Conservation (phyloP, 2,113 vertebrate species). For the Eonycteris spelaea region DNA sequence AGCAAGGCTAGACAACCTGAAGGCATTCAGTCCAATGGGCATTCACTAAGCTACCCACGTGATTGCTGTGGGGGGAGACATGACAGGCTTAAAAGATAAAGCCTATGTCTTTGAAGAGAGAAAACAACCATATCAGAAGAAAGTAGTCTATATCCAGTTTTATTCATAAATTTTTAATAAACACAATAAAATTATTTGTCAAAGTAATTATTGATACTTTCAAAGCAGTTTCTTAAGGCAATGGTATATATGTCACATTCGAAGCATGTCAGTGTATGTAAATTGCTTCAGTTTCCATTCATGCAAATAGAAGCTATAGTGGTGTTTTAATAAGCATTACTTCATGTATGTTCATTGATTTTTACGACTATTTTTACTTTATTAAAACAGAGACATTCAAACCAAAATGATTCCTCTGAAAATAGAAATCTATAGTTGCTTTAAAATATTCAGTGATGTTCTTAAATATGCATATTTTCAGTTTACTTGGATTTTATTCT, state of each 20-base stretch:
- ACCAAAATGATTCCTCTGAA: not conserved
- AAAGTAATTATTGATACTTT: not conserved
- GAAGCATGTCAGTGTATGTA: not conserved
- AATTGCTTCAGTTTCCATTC: not conserved
- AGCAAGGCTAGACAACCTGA: not conserved
- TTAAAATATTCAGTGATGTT: not conserved
- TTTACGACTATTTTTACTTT: not conserved
- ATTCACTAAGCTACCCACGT: not conserved
- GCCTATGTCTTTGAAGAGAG: not conserved
- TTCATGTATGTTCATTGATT: not conserved
- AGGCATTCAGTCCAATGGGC: not conserved
- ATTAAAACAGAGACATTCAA: not conserved
- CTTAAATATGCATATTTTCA: slow-evolving; percentile 7
- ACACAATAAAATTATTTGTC: not conserved
- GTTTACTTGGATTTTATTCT: not conserved
- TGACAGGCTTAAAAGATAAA: not conserved
- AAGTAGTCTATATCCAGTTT: not conserved
- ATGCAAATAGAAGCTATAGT: not conserved
- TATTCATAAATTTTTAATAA: not conserved
- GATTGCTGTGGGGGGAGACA: not conserved
- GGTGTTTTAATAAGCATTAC: not conserved
- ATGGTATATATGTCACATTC: not conserved
- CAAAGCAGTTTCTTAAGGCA: not conserved
- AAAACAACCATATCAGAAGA: not conserved
- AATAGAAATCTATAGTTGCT: not conserved